A percentile compares a stretch with the other conserved stretches of the same genome.
Evolutionary conservation across 2,888 invertebrate species (phyloP).

Genomic region (Andricus curvator): DNA sequence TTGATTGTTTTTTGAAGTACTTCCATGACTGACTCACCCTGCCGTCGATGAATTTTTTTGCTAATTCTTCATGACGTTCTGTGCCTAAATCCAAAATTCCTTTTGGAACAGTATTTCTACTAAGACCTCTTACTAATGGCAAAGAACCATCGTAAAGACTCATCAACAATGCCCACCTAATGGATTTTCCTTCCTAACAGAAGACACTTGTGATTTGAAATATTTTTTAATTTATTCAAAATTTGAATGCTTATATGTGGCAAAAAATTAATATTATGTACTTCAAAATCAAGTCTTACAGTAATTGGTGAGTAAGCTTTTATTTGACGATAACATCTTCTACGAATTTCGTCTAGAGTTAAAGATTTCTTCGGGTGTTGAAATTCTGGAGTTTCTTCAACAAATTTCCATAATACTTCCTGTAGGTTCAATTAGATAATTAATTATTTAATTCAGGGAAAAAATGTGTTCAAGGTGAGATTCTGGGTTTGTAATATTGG

Average conservation of each 20-base stretch:
- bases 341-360: conserved; percentile 86
- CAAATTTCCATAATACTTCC: conserved; percentile 83
- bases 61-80: conserved; percentile 74
- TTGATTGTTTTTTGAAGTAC: no score
- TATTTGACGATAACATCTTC: conserved; percentile 72
- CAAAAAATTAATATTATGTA: no score
- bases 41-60: conserved; percentile 69
- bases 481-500: no score
- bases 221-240: no score
- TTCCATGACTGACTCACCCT: conserved; percentile 63
- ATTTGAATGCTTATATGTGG: no score
- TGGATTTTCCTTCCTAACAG: no score
- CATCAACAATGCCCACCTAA: no score
- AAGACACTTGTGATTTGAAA: no score
- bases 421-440: neutral
- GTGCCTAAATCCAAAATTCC: conserved; percentile 79
- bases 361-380: conserved; percentile 82
- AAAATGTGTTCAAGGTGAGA: no score
- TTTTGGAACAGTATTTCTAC: conserved; percentile 78
- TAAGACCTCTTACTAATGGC: conserved; percentile 72
- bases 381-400: conserved; percentile 89
- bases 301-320: conserved; percentile 55
- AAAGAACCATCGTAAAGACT: conserved; percentile 75
- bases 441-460: no score
- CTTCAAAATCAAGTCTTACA: conserved; percentile 52